Evolutionary conservation across 2,888 invertebrate species (phyloP), one percentile per base, ranked within the genome.

Genomic region (Octodonta nipae): DNA sequence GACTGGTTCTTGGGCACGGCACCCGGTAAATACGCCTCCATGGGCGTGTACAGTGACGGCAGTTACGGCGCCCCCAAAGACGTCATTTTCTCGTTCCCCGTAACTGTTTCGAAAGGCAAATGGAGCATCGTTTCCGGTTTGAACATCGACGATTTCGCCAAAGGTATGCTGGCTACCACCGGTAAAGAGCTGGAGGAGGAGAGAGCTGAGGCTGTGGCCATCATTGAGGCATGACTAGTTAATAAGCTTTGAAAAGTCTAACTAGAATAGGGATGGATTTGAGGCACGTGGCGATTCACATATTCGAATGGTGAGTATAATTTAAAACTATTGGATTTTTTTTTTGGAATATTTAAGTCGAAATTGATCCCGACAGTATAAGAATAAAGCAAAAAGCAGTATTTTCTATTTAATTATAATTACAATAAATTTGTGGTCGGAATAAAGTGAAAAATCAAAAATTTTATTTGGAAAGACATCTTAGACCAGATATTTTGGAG

Each of bases 31-130:
- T 85, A 75, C 65, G 89, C 89, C 26, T 95, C 93, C 35, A 98
- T 98, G 96, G 96, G 88, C 24, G 93, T 98, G 2, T 67, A 87
- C 5, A 93, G 92, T 3, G 92, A 96, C 60, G 96, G 96, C 22
- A 87, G 88, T 20, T 98, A 98, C 55, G 87, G 82, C 17, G 74
- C 86, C 15, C 86, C 91, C 0, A 75, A 80, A 48, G 92, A 86
- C 54, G 70, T 96, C 27, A 79, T 96, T 22, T 98, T 85, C 67
- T 95, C 95, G 28, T 95, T 95, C 69, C 98, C 98, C 0, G 88
- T 95, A 3, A 78, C 75, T 32, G 77, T 85, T 41, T 67, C 71
- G 46, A 73, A 82, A 55, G 79, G 81, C 40, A 70, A 82, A 58
- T 92, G 86, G 81, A 73, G 73, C 52, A 91, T 96, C 51, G 89